Evolutionary conservation across 2,797 vertebrate species (phyloP).

Genomic region (Luscinia megarhynchos): DNA sequence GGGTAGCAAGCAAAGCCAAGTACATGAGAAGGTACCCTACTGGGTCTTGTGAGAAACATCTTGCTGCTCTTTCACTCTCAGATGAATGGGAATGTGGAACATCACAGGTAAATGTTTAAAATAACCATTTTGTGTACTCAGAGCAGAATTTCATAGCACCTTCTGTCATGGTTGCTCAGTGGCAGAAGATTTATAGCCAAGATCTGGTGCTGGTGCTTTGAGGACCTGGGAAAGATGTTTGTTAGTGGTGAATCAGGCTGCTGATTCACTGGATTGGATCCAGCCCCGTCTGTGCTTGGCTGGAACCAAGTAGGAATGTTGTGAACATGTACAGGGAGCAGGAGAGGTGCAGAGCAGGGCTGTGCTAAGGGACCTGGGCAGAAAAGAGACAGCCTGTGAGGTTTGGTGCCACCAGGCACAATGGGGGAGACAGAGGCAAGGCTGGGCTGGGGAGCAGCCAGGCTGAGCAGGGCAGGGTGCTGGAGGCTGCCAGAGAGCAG

Average conservation of each 20-base stretch:
- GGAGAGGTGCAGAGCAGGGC: background rate
- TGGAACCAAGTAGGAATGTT: background rate
- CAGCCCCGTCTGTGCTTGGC: background rate
- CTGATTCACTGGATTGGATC: background rate
- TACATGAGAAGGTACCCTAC: background rate
- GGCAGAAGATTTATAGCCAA: background rate
- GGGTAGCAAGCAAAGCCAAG: background rate
- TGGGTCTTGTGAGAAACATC: background rate
- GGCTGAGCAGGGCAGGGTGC: background rate
- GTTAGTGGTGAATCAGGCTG: background rate
- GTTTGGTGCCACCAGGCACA: background rate
- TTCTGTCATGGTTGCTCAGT: background rate
- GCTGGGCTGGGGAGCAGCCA: background rate
- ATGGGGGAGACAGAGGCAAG: background rate
- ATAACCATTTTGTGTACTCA: background rate
- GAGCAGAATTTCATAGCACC: background rate
- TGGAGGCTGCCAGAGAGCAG: background rate
- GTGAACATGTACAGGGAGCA: background rate
- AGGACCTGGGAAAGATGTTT: background rate
- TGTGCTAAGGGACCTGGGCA: background rate
- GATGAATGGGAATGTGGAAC: background rate
- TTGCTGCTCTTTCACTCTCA: background rate
- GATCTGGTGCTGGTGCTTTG: fast-evolving
- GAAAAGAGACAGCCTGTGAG: background rate
- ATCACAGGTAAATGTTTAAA: background rate